Evolutionary conservation across 2,888 invertebrate species (phyloP).

Genomic region (Cotesia congregata): DNA sequence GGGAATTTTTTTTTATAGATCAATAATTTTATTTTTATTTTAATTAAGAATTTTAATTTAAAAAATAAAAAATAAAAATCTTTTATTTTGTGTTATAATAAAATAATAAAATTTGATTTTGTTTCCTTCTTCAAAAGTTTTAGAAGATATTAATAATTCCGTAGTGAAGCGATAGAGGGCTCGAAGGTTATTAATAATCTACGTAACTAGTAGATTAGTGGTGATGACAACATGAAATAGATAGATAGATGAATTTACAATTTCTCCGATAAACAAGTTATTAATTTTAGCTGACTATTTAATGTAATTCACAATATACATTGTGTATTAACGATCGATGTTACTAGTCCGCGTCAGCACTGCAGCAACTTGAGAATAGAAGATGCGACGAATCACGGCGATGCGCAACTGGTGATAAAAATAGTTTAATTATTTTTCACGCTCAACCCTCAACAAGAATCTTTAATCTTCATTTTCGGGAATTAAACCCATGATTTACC

Average conservation of each 20-base stretch:
- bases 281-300: neutral
- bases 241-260: neutral
- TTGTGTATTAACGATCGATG: constrained; percentile 45
- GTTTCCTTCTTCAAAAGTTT: too few species aligned
- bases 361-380: constrained; percentile 43
- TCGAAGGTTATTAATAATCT: neutral
- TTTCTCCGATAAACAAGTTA: neutral
- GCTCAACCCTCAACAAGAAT: too few species aligned
- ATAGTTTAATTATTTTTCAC: neutral
- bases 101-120: too few species aligned
- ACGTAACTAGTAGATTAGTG: neutral
- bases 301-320: neutral
- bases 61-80: too few species aligned
- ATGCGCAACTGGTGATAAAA: constrained; percentile 39
- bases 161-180: neutral
- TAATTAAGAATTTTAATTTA: too few species aligned
- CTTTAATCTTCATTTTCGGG: too few species aligned
- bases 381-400: constrained; percentile 26
- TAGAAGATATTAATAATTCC: too few species aligned
- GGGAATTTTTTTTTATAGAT: too few species aligned
- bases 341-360: constrained; percentile 47
- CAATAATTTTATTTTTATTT: too few species aligned
- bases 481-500: too few species aligned
- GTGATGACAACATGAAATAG: neutral
- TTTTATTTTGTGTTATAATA: too few species aligned